Base-by-base conservation (phyloP, 1,140 invertebrate species). In the Potamilus streckersoni region DNA sequence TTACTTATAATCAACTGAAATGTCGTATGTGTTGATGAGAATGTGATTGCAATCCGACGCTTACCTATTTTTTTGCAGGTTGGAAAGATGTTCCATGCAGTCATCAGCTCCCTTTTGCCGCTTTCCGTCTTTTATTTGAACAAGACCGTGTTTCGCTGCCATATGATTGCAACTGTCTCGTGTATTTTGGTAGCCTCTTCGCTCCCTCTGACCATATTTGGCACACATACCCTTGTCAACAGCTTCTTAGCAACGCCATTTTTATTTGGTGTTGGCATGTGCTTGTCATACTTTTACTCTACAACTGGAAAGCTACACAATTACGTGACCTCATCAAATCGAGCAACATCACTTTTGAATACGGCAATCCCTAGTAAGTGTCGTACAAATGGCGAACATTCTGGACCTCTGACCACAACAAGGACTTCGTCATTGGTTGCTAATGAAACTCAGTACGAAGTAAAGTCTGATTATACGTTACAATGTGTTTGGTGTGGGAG, bases 221-320 rank as follows among this genome's bases (percentile, higher is more conserved):
- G 84, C 14, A 85, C 87, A 12, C 87, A 87, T 64, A 82, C 86
- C 3, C 74, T 88, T 11, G 74, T 86, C 13, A 84, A 86, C 72
- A 86, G 86, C 61, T 83, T 88, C 62, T 70, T 86, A 2, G 75
- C 86, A 0, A 84, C 88, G 16, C 76, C 85, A 67, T 20, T 87
- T 12, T 84, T 88, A 64, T 31, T 78, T 31, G 59, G 65, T 11
- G 14, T 86, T 13, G 66, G 80, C 20, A 17, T 79, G n/a, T 84
- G 49, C 60, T 71, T 59, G 19, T 20, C 14, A 8, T 49, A 49
- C 11, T 49, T 49, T 49, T 49, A 49, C 38, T 49, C 38, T 49
- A 6, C 38, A 49, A 4, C 38, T 49, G 38, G 11, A 49, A 49
- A 49, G 11, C 38, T 8, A 49, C 38, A 49, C 0, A 49, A 49